A percentile compares a stretch with the other conserved stretches of the same genome.
Evolutionary conservation across 64 coral and sea anemone genomes (phyloP).

Genomic region (Pocillopora verrucosa): DNA sequence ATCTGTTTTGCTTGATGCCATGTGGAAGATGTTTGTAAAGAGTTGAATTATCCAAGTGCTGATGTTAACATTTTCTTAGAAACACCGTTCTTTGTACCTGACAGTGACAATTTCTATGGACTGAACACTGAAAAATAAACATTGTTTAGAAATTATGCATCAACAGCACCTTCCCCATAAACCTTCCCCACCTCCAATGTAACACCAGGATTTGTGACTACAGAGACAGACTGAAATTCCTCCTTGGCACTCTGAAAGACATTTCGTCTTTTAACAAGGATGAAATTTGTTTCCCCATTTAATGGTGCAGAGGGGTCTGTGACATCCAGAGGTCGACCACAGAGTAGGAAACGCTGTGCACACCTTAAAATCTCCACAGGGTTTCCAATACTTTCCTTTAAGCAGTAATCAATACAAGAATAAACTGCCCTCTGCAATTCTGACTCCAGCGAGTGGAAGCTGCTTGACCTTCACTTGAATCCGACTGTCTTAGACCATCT

Average conservation of each 20-base stretch:
- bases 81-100: slow-evolving; percentile 17
- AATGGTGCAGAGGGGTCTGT: slow-evolving; percentile 39
- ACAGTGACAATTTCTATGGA: slow-evolving; percentile 41
- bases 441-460: not conserved
- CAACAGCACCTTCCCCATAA: slow-evolving; percentile 9
- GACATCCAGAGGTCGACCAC: slow-evolving; percentile 48
- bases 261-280: slow-evolving; percentile 52
- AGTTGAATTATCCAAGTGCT: slow-evolving; percentile 43
- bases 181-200: no score
- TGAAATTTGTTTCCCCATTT: slow-evolving; percentile 62
- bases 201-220: not conserved
- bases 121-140: slow-evolving; percentile 22
- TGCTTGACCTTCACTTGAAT: not conserved
- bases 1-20: slow-evolving; percentile 48
- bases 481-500: not conserved
- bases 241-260: slow-evolving; percentile 64
- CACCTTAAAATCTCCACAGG: slow-evolving; percentile 62
- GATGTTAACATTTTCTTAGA: slow-evolving; percentile 48
- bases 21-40: slow-evolving; percentile 36
- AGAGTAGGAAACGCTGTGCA: slow-evolving; percentile 40
- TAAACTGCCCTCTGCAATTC: slow-evolving; percentile 11
- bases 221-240: slow-evolving; percentile 40
- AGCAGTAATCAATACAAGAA: slow-evolving; percentile 46
- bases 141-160: slow-evolving; percentile 48
- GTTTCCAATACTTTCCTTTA: slow-evolving; percentile 55